A percentile compares a stretch with the other conserved stretches of the same genome.
These are phyloP conservation scores for Morelia viridis DNA, from an alignment of 2,797 vertebrate species.

Conservation along the genomic window DNA sequence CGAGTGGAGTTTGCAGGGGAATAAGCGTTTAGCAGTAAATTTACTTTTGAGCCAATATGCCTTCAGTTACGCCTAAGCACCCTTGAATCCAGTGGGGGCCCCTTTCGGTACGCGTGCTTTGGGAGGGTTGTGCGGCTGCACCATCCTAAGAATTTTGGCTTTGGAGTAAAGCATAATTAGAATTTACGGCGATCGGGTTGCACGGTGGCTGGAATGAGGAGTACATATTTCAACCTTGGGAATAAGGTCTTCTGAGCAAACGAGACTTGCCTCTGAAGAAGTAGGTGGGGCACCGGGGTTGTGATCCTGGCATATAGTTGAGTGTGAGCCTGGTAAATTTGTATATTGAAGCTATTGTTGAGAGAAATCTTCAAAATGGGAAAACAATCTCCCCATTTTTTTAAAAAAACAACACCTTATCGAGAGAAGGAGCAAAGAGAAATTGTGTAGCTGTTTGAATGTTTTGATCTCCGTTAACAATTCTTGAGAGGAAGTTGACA, in stretches of 20 bases:
- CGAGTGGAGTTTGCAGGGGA: not conserved
- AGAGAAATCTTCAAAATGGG: not conserved
- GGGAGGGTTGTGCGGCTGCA: not conserved
- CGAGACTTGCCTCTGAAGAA: not conserved
- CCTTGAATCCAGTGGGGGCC: not conserved
- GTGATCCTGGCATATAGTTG: not conserved
- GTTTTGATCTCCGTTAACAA: not conserved
- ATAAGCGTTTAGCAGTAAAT: not conserved
- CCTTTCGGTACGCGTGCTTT: not conserved
- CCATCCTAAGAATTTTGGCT: not conserved
- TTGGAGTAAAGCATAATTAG: not conserved
- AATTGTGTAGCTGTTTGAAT: not conserved
- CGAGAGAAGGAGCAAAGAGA: not conserved
- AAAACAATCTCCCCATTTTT: not conserved
- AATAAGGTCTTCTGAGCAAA: not conserved
- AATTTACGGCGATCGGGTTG: not conserved
- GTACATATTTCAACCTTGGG: not conserved
- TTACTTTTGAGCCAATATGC: not conserved
- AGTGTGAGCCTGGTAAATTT: not conserved
- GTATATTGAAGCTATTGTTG: too few relatives aligned
- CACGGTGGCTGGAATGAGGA: not conserved
- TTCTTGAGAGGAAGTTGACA: not conserved
- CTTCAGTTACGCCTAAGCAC: not conserved
- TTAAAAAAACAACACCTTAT: too few relatives aligned
- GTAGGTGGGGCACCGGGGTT: not conserved